Percentiles rank a stretch among this genome's conserved stretches.
These are phyloP conservation scores for Araneus ventricosus DNA, from an alignment of 1,140 invertebrate genomes.

Conservation along the genomic window DNA sequence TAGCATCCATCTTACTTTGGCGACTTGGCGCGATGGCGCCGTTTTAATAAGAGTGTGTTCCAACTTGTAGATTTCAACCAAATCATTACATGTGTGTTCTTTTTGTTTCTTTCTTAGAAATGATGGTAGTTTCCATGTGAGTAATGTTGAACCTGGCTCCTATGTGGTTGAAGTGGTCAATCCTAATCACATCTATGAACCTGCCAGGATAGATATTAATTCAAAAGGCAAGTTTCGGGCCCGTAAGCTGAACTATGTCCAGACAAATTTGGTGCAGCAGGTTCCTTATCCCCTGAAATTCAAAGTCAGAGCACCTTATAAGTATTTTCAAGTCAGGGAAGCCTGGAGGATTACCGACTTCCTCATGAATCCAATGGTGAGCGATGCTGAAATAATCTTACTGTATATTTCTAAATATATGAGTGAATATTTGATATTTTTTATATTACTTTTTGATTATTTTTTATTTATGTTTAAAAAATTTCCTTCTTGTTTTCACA, in stretches of 20 bases:
- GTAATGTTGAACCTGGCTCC: slow-evolving; percentile 94
- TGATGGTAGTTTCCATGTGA: slow-evolving; percentile 95
- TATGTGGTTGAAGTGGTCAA: slow-evolving; percentile 96
- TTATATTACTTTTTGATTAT: too few relatives aligned
- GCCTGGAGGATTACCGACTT: slow-evolving; percentile 97
- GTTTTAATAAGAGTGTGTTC: too few relatives aligned
- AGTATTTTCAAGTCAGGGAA: slow-evolving; percentile 96
- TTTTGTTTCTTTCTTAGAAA: slow-evolving; percentile 82
- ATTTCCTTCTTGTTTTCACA: too few relatives aligned
- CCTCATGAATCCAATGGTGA: slow-evolving; percentile 96
- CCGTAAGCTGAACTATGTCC: slow-evolving; percentile 95
- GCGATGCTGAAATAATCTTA: slow-evolving; percentile 30
- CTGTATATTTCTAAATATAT: background rate
- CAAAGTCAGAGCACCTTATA: slow-evolving; percentile 88
- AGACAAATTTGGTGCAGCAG: slow-evolving; percentile 89
- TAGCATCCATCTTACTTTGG: too few relatives aligned
- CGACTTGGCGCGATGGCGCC: too few relatives aligned
- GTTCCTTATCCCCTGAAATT: slow-evolving; percentile 95
- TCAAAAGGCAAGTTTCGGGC: slow-evolving; percentile 97
- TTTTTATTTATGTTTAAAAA: too few relatives aligned
- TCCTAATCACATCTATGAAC: slow-evolving; percentile 94
- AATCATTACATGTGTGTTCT: too few relatives aligned
- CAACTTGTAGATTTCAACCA: too few relatives aligned
- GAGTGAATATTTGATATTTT: slow-evolving; percentile 11
- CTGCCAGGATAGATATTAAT: slow-evolving; percentile 96